Base-by-base conservation (phyloP, 2,797 vertebrate species). In the Holocentrus rufus region DNA sequence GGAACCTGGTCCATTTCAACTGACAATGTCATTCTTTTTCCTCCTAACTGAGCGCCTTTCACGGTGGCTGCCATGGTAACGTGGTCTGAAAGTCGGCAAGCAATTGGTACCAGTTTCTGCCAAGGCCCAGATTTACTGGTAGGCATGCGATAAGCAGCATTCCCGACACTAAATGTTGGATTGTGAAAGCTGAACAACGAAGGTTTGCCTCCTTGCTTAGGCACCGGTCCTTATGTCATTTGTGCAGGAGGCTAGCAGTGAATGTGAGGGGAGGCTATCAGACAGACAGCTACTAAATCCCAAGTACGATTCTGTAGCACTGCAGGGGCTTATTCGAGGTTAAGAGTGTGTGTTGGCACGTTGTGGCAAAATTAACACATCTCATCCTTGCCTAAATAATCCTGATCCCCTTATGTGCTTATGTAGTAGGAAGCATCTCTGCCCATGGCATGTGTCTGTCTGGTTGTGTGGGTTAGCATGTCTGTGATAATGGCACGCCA, bases 11-110 rank as follows among this genome's bases (percentile, higher is more conserved):
- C 34, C 73, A 88, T 88, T 91, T 91, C 80, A 79, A 84, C 87
- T 91, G 87, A 94, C 92, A 93, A 83, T 91, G 91, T 93, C 91
- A 91, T 91, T 94, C 87, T 91, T 92, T 92, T 93, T 91, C 76
- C 86, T 93, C 87, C 81, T 90, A 88, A 93, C 88, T 90, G 90
- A 94, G 89, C 72, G 89, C 91, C 90, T 93, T 94, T 94, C 92
- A 94, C 84, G 78, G 86, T 77, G 85, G 94, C 94, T 95, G 92
- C 94, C 94, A 95, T 95, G 94, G 94, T 91, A 95, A 95, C 94
- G 1, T 91, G 92, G 86, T 80, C 90, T 94, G 93, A 92, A 93
- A 94, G 91, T 92, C 92, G 62, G 85, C 83, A 91, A 86, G 91
- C 90, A 90, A 93, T 92, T 84, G 91, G 93, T 94, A 93, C 93